Base-by-base conservation (phyloP, 35 echinoderm and acorn worm species). In the Apostichopus californicus region DNA sequence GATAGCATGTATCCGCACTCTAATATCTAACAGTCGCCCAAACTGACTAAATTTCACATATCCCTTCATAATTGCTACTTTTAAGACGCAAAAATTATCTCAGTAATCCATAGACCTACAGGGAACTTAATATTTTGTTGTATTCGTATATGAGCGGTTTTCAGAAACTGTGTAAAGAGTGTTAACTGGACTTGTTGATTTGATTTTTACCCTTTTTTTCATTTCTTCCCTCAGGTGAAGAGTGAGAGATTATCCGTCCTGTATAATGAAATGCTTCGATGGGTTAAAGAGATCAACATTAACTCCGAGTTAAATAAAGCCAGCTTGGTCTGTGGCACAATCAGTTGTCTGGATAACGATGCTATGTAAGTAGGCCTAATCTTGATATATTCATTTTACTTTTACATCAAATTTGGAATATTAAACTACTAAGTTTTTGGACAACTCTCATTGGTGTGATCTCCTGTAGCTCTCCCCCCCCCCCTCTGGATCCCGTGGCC, bases 241-340 rank as follows among this genome's bases (percentile, higher is more conserved):
- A 20, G 5, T 12, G 80, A 53, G 55, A 83, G 55, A 83, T 18
- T 83, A 14, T 8, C 80, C 5, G 55, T 55, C 11, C 52, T 83
- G 10, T 83, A 83, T 53, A 17, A 83, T 6, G 80, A 83, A n/a
- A 83, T 83, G 53, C 55, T 55, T 34, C 22, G n/a, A 56, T 83
- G 24, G 80, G 55, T 83, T 55, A 5, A 34, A 83, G 14, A 83
- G 17, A 55, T 17, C 0, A 56, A 83, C 5, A 55, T 83, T 5
- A 83, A 83, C 52, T 9, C 7, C 12, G 80, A 83, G 46, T n/a
- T 5, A n/a, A 53, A 83, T 56, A 83, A 83, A 83, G 34, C 26
- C 12, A 83, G 8, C 80, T 83, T 83, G 34, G 52, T 83, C 34
- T 83, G 80, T 83, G 80, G 80, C 53, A 83, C 80, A n/a, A 83